phyloP scores from a whole-genome alignment of 2,797 vertebrate species.

The Crax fasciolata region DNA sequence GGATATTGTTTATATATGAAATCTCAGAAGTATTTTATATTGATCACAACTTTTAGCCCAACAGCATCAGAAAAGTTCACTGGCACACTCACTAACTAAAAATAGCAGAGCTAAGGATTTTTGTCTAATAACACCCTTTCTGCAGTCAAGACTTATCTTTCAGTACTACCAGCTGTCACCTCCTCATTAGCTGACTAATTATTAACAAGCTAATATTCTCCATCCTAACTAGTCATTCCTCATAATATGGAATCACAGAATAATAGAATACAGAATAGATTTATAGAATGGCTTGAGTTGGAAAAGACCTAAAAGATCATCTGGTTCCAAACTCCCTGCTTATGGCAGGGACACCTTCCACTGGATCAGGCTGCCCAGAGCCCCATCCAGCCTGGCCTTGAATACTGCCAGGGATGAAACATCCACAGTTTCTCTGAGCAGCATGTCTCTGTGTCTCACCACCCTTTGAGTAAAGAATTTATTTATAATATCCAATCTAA shows the following conservation, averaged over 20 bases:
- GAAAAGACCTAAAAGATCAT: background rate
- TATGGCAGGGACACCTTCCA: background rate
- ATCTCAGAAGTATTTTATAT: conserved; percentile 4
- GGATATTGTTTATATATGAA: background rate
- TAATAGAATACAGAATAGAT: background rate
- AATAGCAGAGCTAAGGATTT: background rate
- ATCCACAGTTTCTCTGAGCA: background rate
- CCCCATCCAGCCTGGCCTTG: no score
- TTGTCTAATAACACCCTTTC: background rate
- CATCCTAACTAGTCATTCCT: background rate
- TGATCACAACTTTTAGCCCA: background rate
- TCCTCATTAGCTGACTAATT: background rate
- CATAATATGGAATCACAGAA: background rate
- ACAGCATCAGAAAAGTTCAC: background rate
- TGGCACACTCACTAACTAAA: background rate
- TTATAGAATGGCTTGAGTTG: background rate
- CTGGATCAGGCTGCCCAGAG: background rate
- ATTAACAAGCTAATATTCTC: background rate
- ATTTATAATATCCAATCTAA: background rate
- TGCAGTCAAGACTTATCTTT: background rate
- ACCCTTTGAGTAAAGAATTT: background rate
- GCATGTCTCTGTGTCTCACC: background rate
- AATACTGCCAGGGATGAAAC: background rate
- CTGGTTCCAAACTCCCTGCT: background rate
- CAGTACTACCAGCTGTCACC: background rate